Evolutionary conservation across 2,797 vertebrate genomes (phyloP), one percentile per base, ranked within the genome.

Genomic region (Phataginus tetradactyla): DNA sequence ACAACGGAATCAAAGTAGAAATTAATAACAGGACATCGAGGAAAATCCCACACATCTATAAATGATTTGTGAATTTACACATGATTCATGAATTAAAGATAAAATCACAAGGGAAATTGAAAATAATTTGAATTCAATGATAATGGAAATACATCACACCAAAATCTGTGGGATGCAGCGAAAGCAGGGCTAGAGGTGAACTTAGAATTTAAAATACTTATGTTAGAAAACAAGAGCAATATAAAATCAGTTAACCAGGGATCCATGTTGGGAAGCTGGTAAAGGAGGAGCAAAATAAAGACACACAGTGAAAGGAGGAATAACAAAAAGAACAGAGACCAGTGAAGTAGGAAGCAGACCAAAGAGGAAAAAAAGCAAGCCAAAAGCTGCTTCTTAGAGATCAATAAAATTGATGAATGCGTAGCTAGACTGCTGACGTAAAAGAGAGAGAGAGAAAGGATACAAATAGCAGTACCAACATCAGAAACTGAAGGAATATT

Each of bases 1-100:
- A 66, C 59, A 61, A 66, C 29, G 51, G 59, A 79, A 85, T 53
- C 57, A 53, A 51, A 37, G 85, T 85, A 80, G 72, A 79, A 66
- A 89, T 74, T 55, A 85, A 37, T 74, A 53, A 23, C 4, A 13
- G 39, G 37, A 12, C 37, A 23, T 18, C 69, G 59, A 51, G 88
- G 55, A 59, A 91, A 88, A 71, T 12, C 69, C 83, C 57, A 75
- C 64, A 39, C 64, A 77, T 37, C 69, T 69, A 75, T 37, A 75
- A 71, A 78, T 91, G 88, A 91, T 71, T 91, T 77, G 57, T 34
- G 69, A 88, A 27, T 5, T 83, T 49, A 29, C 75, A 42, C 53
- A 83, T 63, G 84, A 72, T 57, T 94, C 84, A 34, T 64, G 77
- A 84, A 87, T 64, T 77, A 68, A 72, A 91, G 64, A 91, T 51